Conservation (phyloP, 2,113 vertebrate species). For the Poicephalus meyeri region DNA sequence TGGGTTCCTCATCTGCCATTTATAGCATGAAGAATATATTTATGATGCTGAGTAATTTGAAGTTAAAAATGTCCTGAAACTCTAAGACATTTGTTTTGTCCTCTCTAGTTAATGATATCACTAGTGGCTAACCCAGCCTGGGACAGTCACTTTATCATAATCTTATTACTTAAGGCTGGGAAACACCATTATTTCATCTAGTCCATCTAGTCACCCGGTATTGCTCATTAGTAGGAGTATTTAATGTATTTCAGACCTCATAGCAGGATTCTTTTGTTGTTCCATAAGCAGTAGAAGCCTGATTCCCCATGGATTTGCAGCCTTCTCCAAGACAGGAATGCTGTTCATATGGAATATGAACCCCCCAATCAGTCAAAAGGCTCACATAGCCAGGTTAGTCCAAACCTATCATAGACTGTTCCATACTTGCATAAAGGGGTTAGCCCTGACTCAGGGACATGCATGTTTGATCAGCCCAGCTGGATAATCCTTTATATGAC, state of each 20-base stretch:
- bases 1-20: not conserved
- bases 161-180: not conserved
- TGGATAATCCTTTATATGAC: not conserved
- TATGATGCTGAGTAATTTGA: not conserved
- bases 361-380: not conserved
- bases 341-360: not conserved
- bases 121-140: not conserved
- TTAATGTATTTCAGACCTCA: not conserved
- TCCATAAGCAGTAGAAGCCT: not conserved
- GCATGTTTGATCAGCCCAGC: not conserved
- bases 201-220: not conserved
- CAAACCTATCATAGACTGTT: not conserved
- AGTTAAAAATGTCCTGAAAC: not conserved
- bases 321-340: not conserved
- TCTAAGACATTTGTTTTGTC: not conserved
- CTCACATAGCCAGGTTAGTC: not conserved
- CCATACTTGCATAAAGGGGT: not conserved
- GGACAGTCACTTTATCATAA: not conserved
- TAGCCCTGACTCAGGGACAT: not conserved
- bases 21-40: not conserved
- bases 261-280: not conserved
- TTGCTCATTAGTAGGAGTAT: not conserved
- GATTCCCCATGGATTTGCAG: not conserved
- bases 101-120: not conserved
- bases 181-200: not conserved